Percentiles rank a stretch among this genome's conserved stretches.
These are phyloP conservation scores for Fistularia tabacaria DNA, from an alignment of 2,797 vertebrate species.

Conservation along the genomic window DNA sequence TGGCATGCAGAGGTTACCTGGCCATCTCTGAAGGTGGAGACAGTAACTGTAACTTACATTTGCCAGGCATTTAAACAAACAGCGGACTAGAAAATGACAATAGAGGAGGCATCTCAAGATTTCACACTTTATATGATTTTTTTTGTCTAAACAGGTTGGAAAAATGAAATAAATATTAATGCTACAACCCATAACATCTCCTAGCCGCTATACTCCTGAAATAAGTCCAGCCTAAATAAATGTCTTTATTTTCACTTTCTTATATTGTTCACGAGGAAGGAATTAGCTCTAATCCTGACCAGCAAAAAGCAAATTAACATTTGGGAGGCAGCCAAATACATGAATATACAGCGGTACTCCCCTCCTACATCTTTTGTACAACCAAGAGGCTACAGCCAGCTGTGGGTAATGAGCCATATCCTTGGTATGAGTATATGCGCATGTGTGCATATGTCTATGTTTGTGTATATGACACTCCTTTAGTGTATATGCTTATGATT, in stretches of 20 bases:
- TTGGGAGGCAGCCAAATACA: conserved; percentile 84
- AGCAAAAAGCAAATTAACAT: conserved; percentile 89
- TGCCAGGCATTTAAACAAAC: conserved; percentile 35
- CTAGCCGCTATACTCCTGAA: conserved; percentile 71
- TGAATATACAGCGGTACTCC: conserved; percentile 79
- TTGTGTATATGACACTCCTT: conserved; percentile 18
- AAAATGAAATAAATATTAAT: no score
- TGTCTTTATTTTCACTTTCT: conserved; percentile 79
- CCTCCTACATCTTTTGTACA: conserved; percentile 73
- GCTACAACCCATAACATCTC: conserved; percentile 70
- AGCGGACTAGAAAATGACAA: conserved; percentile 79
- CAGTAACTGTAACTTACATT: conserved; percentile 5
- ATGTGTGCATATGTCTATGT: conserved; percentile 11
- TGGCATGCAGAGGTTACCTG: conserved; percentile 77
- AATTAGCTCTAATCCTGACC: conserved; percentile 86
- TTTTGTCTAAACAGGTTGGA: no score
- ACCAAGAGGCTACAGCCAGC: conserved; percentile 76
- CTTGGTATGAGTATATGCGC: conserved; percentile 40
- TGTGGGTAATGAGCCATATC: conserved; percentile 76
- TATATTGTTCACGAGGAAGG: conserved; percentile 80
- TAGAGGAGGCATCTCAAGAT: conserved; percentile 18
- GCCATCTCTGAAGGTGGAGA: conserved; percentile 77
- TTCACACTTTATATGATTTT: no score
- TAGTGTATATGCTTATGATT: conserved; percentile 46
- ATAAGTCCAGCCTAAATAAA: conserved; percentile 75